Evolutionary conservation across 1,140 invertebrate genomes (phyloP), one percentile per base, ranked within the genome.

Genomic region (Bradysia coprophila): DNA sequence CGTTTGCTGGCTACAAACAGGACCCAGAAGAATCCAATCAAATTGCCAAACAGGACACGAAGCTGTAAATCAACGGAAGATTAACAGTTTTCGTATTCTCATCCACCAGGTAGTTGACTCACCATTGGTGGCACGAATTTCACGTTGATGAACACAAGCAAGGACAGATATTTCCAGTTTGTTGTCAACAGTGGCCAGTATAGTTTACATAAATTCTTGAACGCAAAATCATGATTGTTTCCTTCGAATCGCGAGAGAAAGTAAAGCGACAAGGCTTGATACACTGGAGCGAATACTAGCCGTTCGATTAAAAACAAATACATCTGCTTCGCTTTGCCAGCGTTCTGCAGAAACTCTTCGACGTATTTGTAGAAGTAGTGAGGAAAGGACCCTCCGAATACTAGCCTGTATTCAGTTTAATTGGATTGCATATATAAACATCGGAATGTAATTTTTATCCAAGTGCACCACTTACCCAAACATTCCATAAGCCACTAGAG

Each of bases 111-210:
- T 21, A 28, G 21, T 44, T 44, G 47, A 61, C 61, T 70, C 66
- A 80, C 76, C 70, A 81, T 69, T 48, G 77, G 73, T 16, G 78
- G 78, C 8, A 83, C 68, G 49, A 73, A 72, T 43, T 67, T 69
- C 38, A 81, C 61, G 52, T 81, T 83, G 1, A 83, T 61, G 37
- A 75, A 67, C 47, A 81, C 77, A 45, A 78, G 64, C 11, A 81
- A 44, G 4, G 78, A 80, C 13, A 83, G 50, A 58, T 75, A 81
- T 54, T 74, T 77, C 69, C 75, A 76, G 60, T 79, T 81, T 13
- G 76, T 69, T 45, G 61, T 58, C 18, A 83, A 51, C 32, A 80
- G 56, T 1, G 71, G 67, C 51, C 60, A 65, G 46, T 78, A 78
- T 2, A 81, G 49, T 31, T 63, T 65, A 48, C 68, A 53, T 15